A percentile compares a stretch with the other conserved stretches of the same genome.
These are phyloP conservation scores for Acanthurus leucopareius DNA, from an alignment of 2,797 vertebrate species.

Conservation along the genomic window DNA sequence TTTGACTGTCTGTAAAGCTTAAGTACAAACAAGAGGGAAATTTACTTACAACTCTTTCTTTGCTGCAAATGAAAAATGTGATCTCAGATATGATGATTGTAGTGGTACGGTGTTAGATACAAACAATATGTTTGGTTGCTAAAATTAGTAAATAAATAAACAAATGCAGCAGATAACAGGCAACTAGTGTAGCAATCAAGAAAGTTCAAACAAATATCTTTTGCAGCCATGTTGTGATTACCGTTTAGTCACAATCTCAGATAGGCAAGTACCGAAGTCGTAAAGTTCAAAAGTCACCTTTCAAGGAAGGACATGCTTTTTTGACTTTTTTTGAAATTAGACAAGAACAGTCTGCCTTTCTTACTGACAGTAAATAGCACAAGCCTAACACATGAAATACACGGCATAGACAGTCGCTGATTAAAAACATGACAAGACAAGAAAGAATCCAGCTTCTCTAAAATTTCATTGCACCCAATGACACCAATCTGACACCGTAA, in stretches of 20 bases:
- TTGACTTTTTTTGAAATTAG: no score
- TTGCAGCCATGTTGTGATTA: background rate
- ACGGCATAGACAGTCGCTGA: background rate
- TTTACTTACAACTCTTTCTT: background rate
- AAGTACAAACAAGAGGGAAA: background rate
- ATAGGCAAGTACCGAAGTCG: background rate
- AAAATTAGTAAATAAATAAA: background rate
- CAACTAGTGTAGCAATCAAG: background rate
- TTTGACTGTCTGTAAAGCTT: background rate
- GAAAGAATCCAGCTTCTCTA: background rate
- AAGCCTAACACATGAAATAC: background rate
- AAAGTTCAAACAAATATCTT: background rate
- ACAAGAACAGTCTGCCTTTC: no score
- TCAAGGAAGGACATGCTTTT: background rate
- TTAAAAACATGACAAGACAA: slow-evolving; percentile 12
- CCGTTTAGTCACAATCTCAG: slow-evolving; percentile 7
- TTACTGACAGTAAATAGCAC: background rate
- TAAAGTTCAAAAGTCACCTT: background rate
- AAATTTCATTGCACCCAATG: slow-evolving; percentile 12
- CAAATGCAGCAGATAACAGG: background rate
- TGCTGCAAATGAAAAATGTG: background rate
- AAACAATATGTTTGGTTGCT: background rate
- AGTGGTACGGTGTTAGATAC: background rate
- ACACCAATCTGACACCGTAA: slow-evolving; percentile 12
- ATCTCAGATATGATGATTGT: background rate